Conservation (phyloP, 2,888 invertebrate species). For the Theretra japonica region DNA sequence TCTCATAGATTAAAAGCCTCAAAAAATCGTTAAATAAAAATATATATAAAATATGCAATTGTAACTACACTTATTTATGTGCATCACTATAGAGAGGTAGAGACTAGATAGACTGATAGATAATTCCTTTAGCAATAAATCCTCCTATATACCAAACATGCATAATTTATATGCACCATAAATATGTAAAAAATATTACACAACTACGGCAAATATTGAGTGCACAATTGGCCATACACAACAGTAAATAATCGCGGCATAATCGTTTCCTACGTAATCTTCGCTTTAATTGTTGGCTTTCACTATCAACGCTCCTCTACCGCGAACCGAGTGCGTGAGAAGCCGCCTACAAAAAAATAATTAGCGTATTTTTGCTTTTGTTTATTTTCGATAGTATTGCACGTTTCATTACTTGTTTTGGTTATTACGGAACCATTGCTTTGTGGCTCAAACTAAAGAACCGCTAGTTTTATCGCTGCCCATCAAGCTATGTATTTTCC, state of each 20-base stretch:
- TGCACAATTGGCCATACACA: background rate
- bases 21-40: no score
- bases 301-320: constrained; percentile 61
- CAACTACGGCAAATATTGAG: background rate
- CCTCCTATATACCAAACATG: no score
- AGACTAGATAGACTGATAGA: no score
- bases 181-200: background rate
- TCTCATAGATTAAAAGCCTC: no score
- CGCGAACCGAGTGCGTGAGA: constrained; percentile 36
- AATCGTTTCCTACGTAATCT: constrained; percentile 49
- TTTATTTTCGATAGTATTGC: constrained; percentile 4
- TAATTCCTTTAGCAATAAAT: no score
- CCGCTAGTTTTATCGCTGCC: no score
- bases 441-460: no score
- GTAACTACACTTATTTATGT: no score
- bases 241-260: constrained; percentile 43
- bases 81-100: no score
- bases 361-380: constrained; percentile 28
- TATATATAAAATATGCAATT: no score
- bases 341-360: background rate
- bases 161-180: no score
- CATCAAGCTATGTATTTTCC: no score
- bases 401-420: background rate
- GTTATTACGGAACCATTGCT: background rate
- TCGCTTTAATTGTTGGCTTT: constrained; percentile 51